A percentile compares a stretch with the other conserved stretches of the same genome.
Conservation (phyloP, 2,797 vertebrate genomes). For the Melanotaenia nigrans region DNA sequence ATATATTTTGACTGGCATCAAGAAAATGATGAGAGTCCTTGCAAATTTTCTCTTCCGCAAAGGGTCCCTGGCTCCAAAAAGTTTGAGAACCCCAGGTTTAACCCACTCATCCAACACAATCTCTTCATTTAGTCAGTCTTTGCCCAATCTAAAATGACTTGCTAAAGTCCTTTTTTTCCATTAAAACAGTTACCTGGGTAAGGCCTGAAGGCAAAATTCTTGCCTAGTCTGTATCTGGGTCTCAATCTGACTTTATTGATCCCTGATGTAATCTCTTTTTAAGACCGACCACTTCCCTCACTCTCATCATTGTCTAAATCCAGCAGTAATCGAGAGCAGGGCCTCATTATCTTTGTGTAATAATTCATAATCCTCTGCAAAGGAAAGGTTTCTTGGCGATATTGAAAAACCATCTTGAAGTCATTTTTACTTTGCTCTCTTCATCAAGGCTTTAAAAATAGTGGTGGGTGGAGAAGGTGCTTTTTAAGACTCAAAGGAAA, state of each 20-base stretch:
- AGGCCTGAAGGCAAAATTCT: neutral
- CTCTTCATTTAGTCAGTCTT: neutral
- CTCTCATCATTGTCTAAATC: slow-evolving; percentile 54
- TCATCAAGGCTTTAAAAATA: slow-evolving; percentile 43
- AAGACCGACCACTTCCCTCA: slow-evolving; percentile 16
- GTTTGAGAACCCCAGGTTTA: neutral
- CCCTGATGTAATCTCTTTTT: slow-evolving; percentile 25
- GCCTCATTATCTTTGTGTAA: slow-evolving; percentile 64
- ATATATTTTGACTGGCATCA: no score
- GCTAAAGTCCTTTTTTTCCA: neutral
- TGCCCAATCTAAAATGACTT: neutral
- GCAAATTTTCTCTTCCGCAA: no score
- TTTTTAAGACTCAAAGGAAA: slow-evolving; percentile 48
- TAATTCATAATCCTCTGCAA: slow-evolving; percentile 67
- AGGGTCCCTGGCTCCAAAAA: no score
- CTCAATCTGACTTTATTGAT: slow-evolving; percentile 2
- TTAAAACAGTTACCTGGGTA: neutral
- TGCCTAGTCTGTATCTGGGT: slow-evolving; percentile 7
- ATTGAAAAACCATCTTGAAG: slow-evolving; percentile 54
- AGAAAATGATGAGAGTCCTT: no score
- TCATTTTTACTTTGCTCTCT: slow-evolving; percentile 30
- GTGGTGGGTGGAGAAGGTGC: slow-evolving; percentile 36
- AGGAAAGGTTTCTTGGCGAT: slow-evolving; percentile 20
- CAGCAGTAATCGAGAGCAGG: slow-evolving; percentile 24
- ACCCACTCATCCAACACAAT: slow-evolving; percentile 9